Percentiles rank a stretch among this genome's conserved stretches.
Evolutionary conservation across 2,888 invertebrate species (phyloP).

Genomic region (Heliconius sara): DNA sequence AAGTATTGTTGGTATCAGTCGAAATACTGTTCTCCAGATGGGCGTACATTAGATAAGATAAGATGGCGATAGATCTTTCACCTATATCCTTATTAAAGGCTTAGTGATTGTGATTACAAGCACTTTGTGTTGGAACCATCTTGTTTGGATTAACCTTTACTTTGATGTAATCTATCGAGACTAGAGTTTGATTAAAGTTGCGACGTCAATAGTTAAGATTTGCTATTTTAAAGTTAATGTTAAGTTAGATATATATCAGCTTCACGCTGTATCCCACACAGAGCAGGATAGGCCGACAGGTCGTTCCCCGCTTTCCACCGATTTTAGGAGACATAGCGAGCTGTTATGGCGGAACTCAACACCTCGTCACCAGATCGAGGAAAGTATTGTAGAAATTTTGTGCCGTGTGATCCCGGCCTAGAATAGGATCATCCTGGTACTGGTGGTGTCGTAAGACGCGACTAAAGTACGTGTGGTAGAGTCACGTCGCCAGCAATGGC

Average conservation of each 20-base stretch:
- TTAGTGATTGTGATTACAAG: not conserved
- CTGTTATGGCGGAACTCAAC: no score
- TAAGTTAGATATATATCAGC: no score
- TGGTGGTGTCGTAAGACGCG: not conserved
- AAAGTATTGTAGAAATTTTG: no score
- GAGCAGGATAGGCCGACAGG: no score
- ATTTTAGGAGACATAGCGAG: no score
- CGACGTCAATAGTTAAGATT: not conserved
- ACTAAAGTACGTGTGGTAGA: no score
- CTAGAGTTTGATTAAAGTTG: not conserved
- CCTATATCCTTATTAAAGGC: not conserved
- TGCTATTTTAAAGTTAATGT: not conserved
- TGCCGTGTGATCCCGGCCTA: no score
- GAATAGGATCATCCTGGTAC: no score
- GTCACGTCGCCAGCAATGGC: no score
- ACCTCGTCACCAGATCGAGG: no score
- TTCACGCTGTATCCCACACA: no score
- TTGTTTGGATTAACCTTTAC: constrained; percentile 10
- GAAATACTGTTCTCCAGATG: not conserved
- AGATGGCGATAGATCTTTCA: constrained; percentile 10
- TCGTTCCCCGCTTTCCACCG: no score
- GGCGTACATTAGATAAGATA: constrained; percentile 12
- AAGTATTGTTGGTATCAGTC: not conserved
- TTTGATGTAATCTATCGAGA: constrained; percentile 6
- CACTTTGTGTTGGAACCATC: not conserved